Evolutionary conservation across 2,888 invertebrate genomes (phyloP).

Genomic region (Drosophila limbata): DNA sequence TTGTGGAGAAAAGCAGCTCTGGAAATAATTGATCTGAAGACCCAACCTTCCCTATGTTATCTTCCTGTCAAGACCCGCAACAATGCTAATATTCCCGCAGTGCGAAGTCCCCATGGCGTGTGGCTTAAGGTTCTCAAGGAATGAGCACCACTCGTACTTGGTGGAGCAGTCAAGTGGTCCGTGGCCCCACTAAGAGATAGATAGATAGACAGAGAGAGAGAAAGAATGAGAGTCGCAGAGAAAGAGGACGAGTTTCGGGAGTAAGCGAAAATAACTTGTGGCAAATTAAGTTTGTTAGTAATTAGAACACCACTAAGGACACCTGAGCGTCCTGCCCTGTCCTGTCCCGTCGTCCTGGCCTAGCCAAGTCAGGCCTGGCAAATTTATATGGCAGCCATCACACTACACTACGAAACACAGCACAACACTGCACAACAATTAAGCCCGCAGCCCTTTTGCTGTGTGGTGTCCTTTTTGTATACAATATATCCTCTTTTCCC

Average conservation of each 20-base stretch:
- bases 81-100: slow-evolving; percentile 1
- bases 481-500: background rate
- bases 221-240: background rate
- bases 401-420: slow-evolving; percentile 34
- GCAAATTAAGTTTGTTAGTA: slow-evolving; percentile 81
- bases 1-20: background rate
- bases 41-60: background rate
- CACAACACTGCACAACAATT: slow-evolving; percentile 68
- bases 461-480: slow-evolving; percentile 33
- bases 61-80: background rate
- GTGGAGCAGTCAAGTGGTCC: slow-evolving; percentile 29
- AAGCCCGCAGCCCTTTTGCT: slow-evolving; percentile 50
- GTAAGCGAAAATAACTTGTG: slow-evolving; percentile 76
- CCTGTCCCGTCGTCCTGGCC: slow-evolving; percentile 10
- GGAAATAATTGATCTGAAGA: background rate
- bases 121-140: slow-evolving; percentile 41
- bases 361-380: slow-evolving; percentile 28
- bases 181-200: background rate
- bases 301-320: slow-evolving; percentile 81
- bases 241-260: slow-evolving; percentile 13
- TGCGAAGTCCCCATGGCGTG: slow-evolving; percentile 21
- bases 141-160: slow-evolving; percentile 9
- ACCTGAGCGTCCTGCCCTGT: slow-evolving; percentile 67
- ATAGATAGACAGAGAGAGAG: background rate
- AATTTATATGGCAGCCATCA: slow-evolving; percentile 58